A percentile compares a stretch with the other conserved stretches of the same genome.
These are phyloP conservation scores for Cepaea nemoralis DNA, from an alignment of 1,140 invertebrate species.

Conservation along the genomic window DNA sequence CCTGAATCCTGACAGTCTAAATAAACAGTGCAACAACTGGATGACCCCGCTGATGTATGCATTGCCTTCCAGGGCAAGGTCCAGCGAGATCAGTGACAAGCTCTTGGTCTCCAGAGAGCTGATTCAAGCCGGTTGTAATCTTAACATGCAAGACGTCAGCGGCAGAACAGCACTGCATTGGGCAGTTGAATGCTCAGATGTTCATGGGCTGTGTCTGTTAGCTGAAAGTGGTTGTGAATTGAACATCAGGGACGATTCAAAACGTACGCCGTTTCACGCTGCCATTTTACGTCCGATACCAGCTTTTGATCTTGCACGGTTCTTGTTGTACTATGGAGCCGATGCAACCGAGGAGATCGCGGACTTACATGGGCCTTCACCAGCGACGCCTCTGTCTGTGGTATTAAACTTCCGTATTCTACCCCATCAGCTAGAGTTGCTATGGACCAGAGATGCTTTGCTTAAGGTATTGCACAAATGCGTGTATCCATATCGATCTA, in stretches of 20 bases:
- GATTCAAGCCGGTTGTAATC: conserved; percentile 19
- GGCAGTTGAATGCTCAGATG: conserved; percentile 22
- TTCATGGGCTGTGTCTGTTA: conserved; percentile 12
- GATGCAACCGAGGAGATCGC: background rate
- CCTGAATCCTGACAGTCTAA: background rate
- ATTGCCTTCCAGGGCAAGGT: background rate
- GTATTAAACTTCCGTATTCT: background rate
- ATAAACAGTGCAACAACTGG: background rate
- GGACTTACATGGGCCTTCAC: background rate
- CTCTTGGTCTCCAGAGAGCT: conserved; percentile 30
- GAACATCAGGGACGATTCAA: conserved; percentile 4
- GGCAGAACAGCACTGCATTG: conserved; percentile 38
- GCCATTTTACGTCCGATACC: background rate
- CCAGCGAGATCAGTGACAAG: conserved; percentile 4
- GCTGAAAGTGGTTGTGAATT: conserved; percentile 33
- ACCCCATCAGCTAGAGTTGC: background rate
- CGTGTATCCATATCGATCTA: background rate
- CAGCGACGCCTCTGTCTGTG: background rate
- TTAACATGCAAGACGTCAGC: conserved; percentile 28
- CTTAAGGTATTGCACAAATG: background rate
- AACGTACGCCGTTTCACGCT: conserved; percentile 24
- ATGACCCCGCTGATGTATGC: conserved; percentile 16
- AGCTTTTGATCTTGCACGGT: conserved; percentile 26
- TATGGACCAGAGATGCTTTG: background rate
- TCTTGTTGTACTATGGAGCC: conserved; percentile 27